A percentile compares a stretch with the other conserved stretches of the same genome.
phyloP scores from a whole-genome alignment of 2,113 vertebrate genomes.

The Periophthalmodon schlosseri region DNA sequence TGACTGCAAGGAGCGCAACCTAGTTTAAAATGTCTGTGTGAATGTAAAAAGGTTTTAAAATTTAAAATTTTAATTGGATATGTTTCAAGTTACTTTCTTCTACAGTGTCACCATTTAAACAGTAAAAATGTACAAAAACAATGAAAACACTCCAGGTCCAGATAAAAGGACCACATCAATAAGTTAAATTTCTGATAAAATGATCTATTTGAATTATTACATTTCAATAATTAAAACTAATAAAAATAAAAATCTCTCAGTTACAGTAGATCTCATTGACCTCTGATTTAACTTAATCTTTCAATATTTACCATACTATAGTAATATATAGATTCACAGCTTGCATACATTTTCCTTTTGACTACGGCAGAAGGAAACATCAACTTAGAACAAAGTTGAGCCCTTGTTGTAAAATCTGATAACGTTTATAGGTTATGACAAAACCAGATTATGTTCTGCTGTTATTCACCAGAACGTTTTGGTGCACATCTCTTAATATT shows the following conservation, averaged over 20 bases:
- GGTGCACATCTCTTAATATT: not conserved
- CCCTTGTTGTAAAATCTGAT: not conserved
- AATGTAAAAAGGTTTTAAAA: not conserved
- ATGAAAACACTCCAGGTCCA: conserved; percentile 7
- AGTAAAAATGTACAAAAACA: conserved; percentile 19
- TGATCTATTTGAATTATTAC: not conserved
- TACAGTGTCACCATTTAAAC: conserved; percentile 9
- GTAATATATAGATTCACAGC: conserved; percentile 4
- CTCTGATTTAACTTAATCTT: not conserved
- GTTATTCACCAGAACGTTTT: not conserved
- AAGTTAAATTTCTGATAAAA: conserved; percentile 50
- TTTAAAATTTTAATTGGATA: not conserved
- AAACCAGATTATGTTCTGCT: not conserved
- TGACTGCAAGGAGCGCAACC: too few relatives aligned
- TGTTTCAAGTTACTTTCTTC: not conserved
- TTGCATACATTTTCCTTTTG: not conserved
- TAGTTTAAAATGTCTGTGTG: not conserved
- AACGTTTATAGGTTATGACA: not conserved
- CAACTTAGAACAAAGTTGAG: not conserved
- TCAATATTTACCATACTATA: not conserved
- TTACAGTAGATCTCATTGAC: not conserved
- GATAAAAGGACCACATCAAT: conserved; percentile 38
- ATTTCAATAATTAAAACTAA: not conserved
- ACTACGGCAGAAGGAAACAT: not conserved
- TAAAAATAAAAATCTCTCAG: not conserved